Evolutionary conservation across 2,113 vertebrate species (phyloP).

Genomic region (Pandion haliaetus): DNA sequence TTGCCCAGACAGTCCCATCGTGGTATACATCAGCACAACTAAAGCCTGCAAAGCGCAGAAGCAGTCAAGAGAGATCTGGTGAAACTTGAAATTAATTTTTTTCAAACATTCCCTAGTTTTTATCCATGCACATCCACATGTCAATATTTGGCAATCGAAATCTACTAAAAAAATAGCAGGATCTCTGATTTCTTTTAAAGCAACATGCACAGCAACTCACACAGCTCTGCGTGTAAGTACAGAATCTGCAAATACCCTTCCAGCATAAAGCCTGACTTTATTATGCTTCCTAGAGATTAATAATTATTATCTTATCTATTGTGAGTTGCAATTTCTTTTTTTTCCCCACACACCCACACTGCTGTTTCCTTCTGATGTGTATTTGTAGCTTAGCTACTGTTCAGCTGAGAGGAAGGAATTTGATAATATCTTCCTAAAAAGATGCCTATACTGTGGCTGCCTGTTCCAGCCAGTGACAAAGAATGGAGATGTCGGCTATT

Average conservation of each 20-base stretch:
- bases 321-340: neutral
- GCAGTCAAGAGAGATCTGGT: constrained; percentile 21
- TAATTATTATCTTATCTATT: neutral
- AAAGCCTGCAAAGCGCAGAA: neutral
- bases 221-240: neutral
- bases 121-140: neutral
- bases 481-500: neutral
- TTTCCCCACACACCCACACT: neutral
- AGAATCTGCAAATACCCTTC: neutral
- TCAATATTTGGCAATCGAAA: neutral
- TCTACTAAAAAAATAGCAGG: neutral
- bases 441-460: neutral
- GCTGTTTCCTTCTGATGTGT: constrained; percentile 3
- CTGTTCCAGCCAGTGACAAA: neutral
- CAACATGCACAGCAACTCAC: neutral
- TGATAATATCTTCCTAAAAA: neutral
- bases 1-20: constrained; percentile 58
- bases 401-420: constrained; percentile 24
- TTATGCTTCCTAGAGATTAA: neutral
- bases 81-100: neutral
- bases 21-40: constrained; percentile 23
- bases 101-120: neutral
- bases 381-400: constrained; percentile 37
- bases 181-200: neutral
- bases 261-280: neutral